Percentiles rank a stretch among this genome's conserved stretches.
Evolutionary conservation across 2,888 invertebrate species (phyloP).

Genomic region (Eudasyphora cyanicolor): DNA sequence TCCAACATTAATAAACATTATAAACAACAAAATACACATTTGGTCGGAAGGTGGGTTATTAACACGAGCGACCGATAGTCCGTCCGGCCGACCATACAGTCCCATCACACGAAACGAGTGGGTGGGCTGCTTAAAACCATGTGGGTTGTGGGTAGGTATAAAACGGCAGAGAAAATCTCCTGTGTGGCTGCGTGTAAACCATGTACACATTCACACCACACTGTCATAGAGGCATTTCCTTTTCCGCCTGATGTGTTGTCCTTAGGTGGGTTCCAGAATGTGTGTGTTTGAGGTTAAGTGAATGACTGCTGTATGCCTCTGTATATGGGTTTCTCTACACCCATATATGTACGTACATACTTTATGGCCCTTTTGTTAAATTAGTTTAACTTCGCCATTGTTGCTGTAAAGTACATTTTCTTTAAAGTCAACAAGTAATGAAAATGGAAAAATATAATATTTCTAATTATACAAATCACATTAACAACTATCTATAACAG

Average conservation of each 20-base stretch:
- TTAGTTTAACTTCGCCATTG: too few species aligned
- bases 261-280: not conserved
- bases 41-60: not conserved
- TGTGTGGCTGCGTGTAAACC: not conserved
- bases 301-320: not conserved
- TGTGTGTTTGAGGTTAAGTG: not conserved
- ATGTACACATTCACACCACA: not conserved
- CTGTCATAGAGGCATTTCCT: conserved; percentile 4
- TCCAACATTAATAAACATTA: conserved; percentile 24
- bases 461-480: too few species aligned
- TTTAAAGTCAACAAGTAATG: too few species aligned
- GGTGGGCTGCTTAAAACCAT: conserved; percentile 9
- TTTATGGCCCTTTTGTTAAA: too few species aligned
- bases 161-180: not conserved
- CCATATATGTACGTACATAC: not conserved
- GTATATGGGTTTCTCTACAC: not conserved
- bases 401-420: too few species aligned
- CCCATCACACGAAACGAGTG: not conserved
- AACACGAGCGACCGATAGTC: not conserved
- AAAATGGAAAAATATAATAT: too few species aligned
- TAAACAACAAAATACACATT: not conserved
- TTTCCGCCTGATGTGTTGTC: not conserved
- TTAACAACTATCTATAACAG: too few species aligned
- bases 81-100: too few species aligned
- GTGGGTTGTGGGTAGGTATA: not conserved